These are phyloP conservation scores for Coracopsis vasa DNA, from an alignment of 2,113 vertebrate genomes.

Conservation along the genomic window DNA sequence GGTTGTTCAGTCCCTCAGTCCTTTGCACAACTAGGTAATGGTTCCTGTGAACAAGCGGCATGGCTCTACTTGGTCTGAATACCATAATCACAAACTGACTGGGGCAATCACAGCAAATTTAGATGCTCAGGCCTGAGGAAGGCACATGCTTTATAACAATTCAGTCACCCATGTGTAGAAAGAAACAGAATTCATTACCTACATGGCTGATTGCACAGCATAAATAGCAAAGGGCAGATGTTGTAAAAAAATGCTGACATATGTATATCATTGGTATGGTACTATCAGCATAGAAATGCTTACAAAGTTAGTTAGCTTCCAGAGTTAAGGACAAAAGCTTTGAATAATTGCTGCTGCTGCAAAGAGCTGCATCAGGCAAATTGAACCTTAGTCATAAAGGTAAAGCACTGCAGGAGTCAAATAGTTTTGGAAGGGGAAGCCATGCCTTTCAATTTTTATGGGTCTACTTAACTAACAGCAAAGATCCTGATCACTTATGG, in stretches of 20 bases:
- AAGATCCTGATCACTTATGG: background rate
- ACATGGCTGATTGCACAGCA: background rate
- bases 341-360: background rate
- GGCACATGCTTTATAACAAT: background rate
- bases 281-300: background rate
- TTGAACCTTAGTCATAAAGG: background rate
- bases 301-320: background rate
- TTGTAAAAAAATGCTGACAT: background rate
- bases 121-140: background rate
- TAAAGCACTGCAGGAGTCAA: background rate
- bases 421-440: accelerated
- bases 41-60: background rate
- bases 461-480: background rate
- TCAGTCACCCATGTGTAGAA: background rate
- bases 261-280: background rate
- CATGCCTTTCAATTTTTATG: background rate
- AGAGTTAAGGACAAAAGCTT: background rate
- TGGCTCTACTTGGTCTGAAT: background rate
- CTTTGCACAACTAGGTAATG: background rate
- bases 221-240: background rate
- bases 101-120: background rate
- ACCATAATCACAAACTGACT: background rate
- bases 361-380: background rate
- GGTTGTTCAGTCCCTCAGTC: background rate
- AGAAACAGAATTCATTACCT: background rate